Evolutionary conservation across 2,113 vertebrate genomes (phyloP).

Genomic region (Hydropotes inermis): DNA sequence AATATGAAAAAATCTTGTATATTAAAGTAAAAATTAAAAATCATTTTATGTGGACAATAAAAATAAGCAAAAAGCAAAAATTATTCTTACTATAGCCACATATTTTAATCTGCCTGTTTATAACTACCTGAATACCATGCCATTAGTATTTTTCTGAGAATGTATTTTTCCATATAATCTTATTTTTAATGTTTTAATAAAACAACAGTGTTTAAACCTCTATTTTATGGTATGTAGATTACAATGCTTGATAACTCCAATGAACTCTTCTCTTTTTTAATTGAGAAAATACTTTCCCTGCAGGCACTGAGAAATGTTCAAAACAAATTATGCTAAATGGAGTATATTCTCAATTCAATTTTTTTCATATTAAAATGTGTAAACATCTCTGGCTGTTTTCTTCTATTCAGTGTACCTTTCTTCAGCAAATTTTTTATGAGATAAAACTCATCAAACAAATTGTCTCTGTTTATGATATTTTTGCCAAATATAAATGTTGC

Average conservation of each 20-base stretch:
- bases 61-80: background rate
- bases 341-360: background rate
- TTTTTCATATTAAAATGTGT: background rate
- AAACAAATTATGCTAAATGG: background rate
- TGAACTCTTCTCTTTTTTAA: background rate
- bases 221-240: background rate
- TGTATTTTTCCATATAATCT: background rate
- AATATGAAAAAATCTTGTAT: background rate
- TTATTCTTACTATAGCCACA: background rate
- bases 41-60: background rate
- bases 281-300: background rate
- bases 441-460: constrained; percentile 43
- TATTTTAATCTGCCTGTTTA: background rate
- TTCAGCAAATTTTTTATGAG: constrained; percentile 17
- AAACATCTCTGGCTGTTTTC: background rate
- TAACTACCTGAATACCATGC: background rate
- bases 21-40: background rate
- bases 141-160: background rate
- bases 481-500: constrained; percentile 14
- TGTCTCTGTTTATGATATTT: constrained; percentile 31
- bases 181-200: constrained; percentile 28
- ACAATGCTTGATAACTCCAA: constrained; percentile 9
- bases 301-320: background rate
- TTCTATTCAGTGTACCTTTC: constrained; percentile 11
- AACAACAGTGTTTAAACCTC: background rate